phyloP scores from a whole-genome alignment of 2,888 invertebrate species.

The Caenorhabditis auriculariae region DNA sequence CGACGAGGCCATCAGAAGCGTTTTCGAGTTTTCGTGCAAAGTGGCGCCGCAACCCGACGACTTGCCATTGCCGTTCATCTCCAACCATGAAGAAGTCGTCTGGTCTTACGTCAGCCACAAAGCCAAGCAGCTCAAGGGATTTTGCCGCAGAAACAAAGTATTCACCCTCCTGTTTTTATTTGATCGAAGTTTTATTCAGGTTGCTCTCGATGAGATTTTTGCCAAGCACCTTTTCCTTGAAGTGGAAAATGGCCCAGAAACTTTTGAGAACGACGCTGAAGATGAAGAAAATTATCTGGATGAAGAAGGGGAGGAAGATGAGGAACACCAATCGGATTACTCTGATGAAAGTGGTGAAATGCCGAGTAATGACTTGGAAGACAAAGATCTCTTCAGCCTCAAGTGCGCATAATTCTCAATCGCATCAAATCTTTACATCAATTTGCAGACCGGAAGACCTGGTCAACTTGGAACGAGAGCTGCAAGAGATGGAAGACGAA shows the following conservation, averaged over 20 bases:
- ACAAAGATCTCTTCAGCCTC: slow-evolving; percentile 31
- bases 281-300: slow-evolving; percentile 17
- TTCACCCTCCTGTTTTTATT: too few relatives aligned
- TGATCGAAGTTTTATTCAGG: slow-evolving; percentile 15
- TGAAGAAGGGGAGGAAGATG: slow-evolving; percentile 15
- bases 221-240: slow-evolving; percentile 15
- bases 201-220: slow-evolving; percentile 10
- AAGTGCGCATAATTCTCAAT: slow-evolving; percentile 4
- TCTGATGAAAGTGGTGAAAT: too few relatives aligned
- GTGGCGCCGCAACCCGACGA: slow-evolving; percentile 14
- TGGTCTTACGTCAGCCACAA: slow-evolving; percentile 30
- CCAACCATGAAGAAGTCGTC: slow-evolving; percentile 26
- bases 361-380: too few relatives aligned
- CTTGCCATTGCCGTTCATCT: slow-evolving; percentile 27
- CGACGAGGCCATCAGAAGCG: too few relatives aligned
- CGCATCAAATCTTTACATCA: neutral
- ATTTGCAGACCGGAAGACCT: slow-evolving; percentile 25
- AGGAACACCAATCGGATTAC: too few relatives aligned
- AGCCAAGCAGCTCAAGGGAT: slow-evolving; percentile 12
- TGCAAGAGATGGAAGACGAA: slow-evolving; percentile 22
- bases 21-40: too few relatives aligned
- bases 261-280: slow-evolving; percentile 5
- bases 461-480: slow-evolving; percentile 27
- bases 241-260: slow-evolving; percentile 14
- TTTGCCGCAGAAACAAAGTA: too few relatives aligned